Conservation (phyloP, 2,113 vertebrate genomes). For the Prietella phreatophila region DNA sequence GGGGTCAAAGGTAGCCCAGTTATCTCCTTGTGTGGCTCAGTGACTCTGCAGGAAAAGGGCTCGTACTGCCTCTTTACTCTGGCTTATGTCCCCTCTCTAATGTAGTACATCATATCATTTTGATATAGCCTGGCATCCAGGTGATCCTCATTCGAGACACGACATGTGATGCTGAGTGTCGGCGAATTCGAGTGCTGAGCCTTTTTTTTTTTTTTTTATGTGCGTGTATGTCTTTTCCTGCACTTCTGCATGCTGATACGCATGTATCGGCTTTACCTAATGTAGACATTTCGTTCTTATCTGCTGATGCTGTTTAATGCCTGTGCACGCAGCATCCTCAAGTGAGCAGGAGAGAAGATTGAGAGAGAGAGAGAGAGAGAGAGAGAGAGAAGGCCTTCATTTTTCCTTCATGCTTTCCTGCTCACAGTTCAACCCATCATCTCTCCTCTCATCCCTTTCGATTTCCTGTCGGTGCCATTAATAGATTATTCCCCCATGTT, state of each 20-base stretch:
- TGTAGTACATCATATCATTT: constrained; percentile 2
- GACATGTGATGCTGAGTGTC: constrained; percentile 17
- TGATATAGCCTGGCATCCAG: background rate
- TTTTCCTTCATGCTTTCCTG: constrained; percentile 56
- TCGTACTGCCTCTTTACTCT: background rate
- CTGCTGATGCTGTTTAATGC: constrained; percentile 44
- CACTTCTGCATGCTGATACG: constrained; percentile 14
- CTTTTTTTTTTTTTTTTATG: background rate
- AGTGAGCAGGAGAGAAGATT: constrained; percentile 3
- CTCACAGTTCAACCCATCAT: constrained; percentile 53
- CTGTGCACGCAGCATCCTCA: constrained; percentile 26
- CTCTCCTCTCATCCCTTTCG: constrained; percentile 54
- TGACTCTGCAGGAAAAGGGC: background rate
- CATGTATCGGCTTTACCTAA: constrained; percentile 12
- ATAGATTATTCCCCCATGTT: constrained; percentile 54
- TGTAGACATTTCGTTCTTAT: constrained; percentile 42
- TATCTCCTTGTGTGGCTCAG: background rate
- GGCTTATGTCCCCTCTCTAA: background rate
- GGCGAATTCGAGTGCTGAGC: constrained; percentile 15
- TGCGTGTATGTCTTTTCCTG: constrained; percentile 7
- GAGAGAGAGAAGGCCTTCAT: constrained; percentile 45
- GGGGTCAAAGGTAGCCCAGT: constrained; percentile 15
- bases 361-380: constrained; percentile 17
- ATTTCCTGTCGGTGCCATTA: constrained; percentile 56
- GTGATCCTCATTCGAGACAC: constrained; percentile 44